Evolutionary conservation across 2,113 vertebrate species (phyloP).

Genomic region (Electrona antarctica): DNA sequence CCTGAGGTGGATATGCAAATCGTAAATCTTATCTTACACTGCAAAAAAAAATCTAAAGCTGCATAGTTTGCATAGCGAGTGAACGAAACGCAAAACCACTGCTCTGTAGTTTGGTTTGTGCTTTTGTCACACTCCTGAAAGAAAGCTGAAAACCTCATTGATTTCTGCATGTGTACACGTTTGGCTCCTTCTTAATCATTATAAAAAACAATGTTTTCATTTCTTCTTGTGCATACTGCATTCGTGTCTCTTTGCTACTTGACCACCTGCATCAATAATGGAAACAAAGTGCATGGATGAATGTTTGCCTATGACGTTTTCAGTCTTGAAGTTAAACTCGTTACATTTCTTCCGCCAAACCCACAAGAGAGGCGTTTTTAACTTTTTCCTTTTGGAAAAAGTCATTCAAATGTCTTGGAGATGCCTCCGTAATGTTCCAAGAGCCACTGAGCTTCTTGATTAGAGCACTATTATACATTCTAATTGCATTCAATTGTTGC

Average conservation of each 20-base stretch:
- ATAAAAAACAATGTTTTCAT: constrained; percentile 1
- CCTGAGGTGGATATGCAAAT: constrained; percentile 72
- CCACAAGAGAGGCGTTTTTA: constrained; percentile 30
- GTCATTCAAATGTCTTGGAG: neutral
- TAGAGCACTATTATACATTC: neutral
- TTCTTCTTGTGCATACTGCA: neutral
- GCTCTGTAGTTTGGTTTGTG: constrained; percentile 21
- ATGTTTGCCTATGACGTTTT: constrained; percentile 48
- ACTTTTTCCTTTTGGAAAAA: neutral
- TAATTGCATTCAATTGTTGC: neutral
- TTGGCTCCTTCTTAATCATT: neutral
- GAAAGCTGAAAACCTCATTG: constrained; percentile 49
- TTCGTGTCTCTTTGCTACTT: neutral
- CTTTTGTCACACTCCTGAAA: constrained; percentile 24
- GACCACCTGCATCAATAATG: neutral
- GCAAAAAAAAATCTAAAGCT: neutral
- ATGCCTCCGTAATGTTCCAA: neutral
- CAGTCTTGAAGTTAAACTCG: constrained; percentile 29
- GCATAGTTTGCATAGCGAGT: constrained; percentile 19
- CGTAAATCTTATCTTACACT: constrained; percentile 46
- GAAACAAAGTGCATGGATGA: neutral
- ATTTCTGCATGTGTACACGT: constrained; percentile 26
- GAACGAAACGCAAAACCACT: constrained; percentile 29
- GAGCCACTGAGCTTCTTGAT: neutral
- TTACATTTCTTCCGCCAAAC: neutral